These are phyloP conservation scores for Gadopsis marmoratus DNA, from an alignment of 2,797 vertebrate genomes.

Conservation along the genomic window DNA sequence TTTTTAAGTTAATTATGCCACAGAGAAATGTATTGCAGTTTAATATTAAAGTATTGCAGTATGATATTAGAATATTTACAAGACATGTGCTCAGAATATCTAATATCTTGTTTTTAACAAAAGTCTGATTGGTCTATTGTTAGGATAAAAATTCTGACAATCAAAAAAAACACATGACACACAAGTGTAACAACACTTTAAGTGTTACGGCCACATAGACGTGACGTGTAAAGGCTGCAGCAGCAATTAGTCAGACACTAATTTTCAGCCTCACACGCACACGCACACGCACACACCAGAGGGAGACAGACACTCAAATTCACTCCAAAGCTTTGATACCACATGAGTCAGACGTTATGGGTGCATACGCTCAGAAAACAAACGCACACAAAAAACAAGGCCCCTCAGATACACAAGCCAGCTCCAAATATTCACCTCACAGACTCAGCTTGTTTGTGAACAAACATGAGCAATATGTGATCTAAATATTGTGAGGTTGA, in stretches of 20 bases:
- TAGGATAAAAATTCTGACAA: not conserved
- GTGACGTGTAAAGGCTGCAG: not conserved
- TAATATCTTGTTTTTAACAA: not conserved
- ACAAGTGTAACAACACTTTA: not conserved
- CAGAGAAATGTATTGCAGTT: not conserved
- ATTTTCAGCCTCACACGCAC: not conserved
- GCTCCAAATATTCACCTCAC: constrained; percentile 35
- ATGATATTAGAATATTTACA: not conserved
- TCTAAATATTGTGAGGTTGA: constrained; percentile 27
- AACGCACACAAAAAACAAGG: constrained; percentile 20
- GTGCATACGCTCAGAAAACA: constrained; percentile 37
- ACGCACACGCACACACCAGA: constrained; percentile 31
- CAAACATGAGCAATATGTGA: constrained; percentile 29
- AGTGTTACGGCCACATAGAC: not conserved
- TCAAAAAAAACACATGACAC: not conserved
- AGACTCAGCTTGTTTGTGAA: constrained; percentile 33
- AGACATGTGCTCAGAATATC: not conserved
- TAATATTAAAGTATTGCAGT: not conserved
- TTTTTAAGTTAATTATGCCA: not conserved
- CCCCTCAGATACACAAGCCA: constrained; percentile 27
- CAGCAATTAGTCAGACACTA: not conserved
- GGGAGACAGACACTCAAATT: constrained; percentile 39
- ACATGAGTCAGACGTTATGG: constrained; percentile 52
- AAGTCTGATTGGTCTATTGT: not conserved
- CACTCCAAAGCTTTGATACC: constrained; percentile 46